Conservation (phyloP, 2,888 invertebrate genomes). For the Sclerodermus sp. region DNA sequence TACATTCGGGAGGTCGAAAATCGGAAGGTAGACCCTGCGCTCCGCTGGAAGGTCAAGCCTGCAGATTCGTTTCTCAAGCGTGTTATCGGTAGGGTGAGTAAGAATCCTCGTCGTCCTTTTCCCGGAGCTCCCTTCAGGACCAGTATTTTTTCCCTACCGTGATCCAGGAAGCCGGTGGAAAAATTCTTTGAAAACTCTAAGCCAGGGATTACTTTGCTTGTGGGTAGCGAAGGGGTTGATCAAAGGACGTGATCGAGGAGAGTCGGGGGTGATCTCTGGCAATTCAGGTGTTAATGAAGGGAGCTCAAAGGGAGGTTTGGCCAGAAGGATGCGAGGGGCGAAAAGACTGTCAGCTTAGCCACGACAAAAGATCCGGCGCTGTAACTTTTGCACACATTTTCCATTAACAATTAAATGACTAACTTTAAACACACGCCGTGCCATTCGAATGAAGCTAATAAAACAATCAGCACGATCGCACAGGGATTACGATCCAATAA, state of each 20-base stretch:
- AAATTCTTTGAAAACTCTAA: slow-evolving; percentile 20
- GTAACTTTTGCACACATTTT: too few relatives aligned
- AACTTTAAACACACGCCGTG: too few relatives aligned
- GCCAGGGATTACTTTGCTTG: slow-evolving; percentile 20
- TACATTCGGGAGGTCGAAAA: not conserved
- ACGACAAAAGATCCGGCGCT: too few relatives aligned
- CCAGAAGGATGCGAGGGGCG: not conserved
- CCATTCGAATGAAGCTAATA: too few relatives aligned
- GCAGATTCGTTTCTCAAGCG: slow-evolving; percentile 18
- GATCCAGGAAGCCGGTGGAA: slow-evolving; percentile 15
- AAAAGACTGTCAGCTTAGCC: too few relatives aligned
- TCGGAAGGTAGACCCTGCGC: slow-evolving; percentile 9
- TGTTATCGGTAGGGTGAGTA: slow-evolving; percentile 15
- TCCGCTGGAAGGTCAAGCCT: slow-evolving; percentile 16
- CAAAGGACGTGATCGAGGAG: slow-evolving; percentile 23
- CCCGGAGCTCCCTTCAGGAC: not conserved
- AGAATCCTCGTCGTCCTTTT: not conserved
- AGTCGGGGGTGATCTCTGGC: slow-evolving; percentile 16
- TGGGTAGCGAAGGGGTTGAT: slow-evolving; percentile 14
- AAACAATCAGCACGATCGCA: too few relatives aligned
- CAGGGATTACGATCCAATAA: too few relatives aligned
- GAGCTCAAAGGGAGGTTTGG: slow-evolving; percentile 22
- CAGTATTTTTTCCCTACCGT: not conserved
- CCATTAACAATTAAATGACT: too few relatives aligned
- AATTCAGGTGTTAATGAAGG: slow-evolving; percentile 32